Base-by-base conservation (phyloP, 2,888 invertebrate species). In the Scaptomyza flava region DNA sequence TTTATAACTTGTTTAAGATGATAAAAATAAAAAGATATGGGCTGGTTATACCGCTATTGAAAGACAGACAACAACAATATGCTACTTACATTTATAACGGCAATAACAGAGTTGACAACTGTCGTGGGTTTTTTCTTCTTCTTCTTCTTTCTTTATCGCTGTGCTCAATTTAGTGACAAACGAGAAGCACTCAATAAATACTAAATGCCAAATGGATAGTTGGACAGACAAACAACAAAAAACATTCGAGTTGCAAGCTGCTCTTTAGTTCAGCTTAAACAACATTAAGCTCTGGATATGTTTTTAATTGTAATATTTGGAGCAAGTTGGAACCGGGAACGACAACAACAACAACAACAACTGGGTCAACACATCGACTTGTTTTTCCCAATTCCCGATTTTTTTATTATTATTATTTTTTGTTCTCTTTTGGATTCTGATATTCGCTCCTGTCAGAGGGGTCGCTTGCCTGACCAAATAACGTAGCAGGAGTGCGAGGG, bases 361-460 rank as follows among this genome's bases (percentile, higher is more conserved):
- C 63, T 84, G 72, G 82, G 82, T 76, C 85, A 85, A 9, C 61
- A 17, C 61, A 65, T 68, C 14, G 77, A 77, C 82, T 77, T 51
- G 74, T 72, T 77, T 77, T 12, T 6, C 17, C 17, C 23, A 23
- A 50, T 31, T 17, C 17, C 34, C 41, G 9, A 50, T 23, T 34
- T 9, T n/a, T 5, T 34, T 12, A n/a, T n/a, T n/a, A n/a, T n/a
- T n/a, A n/a, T 11, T 31, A 11, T 11, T 17, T 9, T 6, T 4
- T 17, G 23, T 6, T 27, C 12, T 23, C 4, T 4, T 23, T 23
- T 23, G 3, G 23, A 33, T 48, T 48, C 48, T 34, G 8, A 12
- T 8, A 20, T 20, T 20, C 20, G 9, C 33, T n/a, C 43, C 6
- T n/a, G 47, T 48, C 23, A 43, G 43, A 45, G 20, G 2, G 31